Percentiles rank a stretch among this genome's conserved stretches.
Conservation (phyloP, 2,797 vertebrate species). For the Sebastes elongatus region DNA sequence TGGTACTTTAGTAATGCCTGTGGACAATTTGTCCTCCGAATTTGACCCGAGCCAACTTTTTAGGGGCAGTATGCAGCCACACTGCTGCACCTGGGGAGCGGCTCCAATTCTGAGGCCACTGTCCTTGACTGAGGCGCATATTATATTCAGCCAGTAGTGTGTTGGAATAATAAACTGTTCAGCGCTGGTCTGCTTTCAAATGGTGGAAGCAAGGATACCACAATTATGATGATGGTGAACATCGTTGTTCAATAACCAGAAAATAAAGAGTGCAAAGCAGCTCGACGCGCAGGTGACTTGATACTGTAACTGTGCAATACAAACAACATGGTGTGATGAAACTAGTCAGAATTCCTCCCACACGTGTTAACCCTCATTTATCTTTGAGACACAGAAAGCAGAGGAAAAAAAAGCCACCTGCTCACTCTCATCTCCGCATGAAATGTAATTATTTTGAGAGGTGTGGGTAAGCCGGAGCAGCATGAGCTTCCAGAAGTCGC, state of each 20-base stretch:
- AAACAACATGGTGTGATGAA: conserved; percentile 44
- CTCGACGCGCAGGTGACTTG: conserved; percentile 4
- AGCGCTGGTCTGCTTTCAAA: conserved; percentile 6
- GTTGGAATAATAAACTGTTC: conserved; percentile 17
- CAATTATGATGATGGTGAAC: neutral
- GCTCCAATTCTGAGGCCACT: conserved; percentile 17
- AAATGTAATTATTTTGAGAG: conserved; percentile 63
- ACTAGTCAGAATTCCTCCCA: conserved; percentile 56
- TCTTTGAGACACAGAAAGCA: conserved; percentile 60
- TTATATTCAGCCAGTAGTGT: conserved; percentile 4
- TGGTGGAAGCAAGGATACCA: neutral
- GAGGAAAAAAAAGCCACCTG: conserved; percentile 66
- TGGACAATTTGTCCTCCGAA: conserved; percentile 4
- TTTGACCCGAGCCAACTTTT: conserved; percentile 1
- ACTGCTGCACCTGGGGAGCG: conserved; percentile 22
- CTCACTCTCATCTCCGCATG: conserved; percentile 54
- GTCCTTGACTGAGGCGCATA: conserved; percentile 29
- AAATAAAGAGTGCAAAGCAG: conserved; percentile 7
- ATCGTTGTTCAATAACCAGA: neutral
- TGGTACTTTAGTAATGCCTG: conserved; percentile 1
- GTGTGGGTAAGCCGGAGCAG: conserved; percentile 29
- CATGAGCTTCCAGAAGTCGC: neutral
- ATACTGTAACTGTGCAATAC: conserved; percentile 13
- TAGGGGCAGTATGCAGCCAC: neutral
- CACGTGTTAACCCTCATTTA: conserved; percentile 60